phyloP scores from a whole-genome alignment of 1,140 invertebrate species.

The Drosophila tani region DNA sequence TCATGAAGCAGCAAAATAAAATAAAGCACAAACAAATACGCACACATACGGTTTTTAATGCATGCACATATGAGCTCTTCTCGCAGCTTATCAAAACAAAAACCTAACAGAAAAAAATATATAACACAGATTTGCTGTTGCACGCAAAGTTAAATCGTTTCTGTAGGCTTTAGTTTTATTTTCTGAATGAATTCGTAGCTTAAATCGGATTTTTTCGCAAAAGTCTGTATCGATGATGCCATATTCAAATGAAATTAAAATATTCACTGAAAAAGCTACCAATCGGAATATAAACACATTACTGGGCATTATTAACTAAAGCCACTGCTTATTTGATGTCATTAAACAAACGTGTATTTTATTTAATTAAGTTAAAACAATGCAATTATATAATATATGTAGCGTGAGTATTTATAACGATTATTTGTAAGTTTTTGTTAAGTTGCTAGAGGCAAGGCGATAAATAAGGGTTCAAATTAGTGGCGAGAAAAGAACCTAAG shows the following conservation, averaged over 20 bases:
- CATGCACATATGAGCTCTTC: constrained; percentile 16
- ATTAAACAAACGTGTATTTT: neutral
- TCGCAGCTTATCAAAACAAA: constrained; percentile 43
- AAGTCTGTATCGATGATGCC: neutral
- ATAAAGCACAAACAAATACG: constrained; percentile 15
- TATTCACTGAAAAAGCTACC: neutral
- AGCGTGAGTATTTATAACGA: constrained; percentile 9
- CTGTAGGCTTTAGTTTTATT: neutral
- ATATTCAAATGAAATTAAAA: constrained; percentile 7
- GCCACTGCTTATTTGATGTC: neutral
- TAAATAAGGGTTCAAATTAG: neutral
- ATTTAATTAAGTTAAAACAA: constrained; percentile 3
- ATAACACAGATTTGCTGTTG: constrained; percentile 11
- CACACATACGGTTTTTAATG: constrained; percentile 11
- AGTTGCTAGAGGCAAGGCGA: too few species aligned
- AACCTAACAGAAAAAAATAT: constrained; percentile 7
- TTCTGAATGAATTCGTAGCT: neutral
- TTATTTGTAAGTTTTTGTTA: neutral
- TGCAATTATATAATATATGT: constrained; percentile 28
- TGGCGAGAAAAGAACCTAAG: too few species aligned
- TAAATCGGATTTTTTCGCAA: neutral
- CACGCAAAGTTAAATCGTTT: constrained; percentile 16
- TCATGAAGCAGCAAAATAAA: constrained; percentile 25
- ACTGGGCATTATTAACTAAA: neutral
- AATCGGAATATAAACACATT: neutral